Percentiles rank a stretch among this genome's conserved stretches.
phyloP scores from a whole-genome alignment of 2,797 vertebrate genomes.

The Arremon aurantiirostris region DNA sequence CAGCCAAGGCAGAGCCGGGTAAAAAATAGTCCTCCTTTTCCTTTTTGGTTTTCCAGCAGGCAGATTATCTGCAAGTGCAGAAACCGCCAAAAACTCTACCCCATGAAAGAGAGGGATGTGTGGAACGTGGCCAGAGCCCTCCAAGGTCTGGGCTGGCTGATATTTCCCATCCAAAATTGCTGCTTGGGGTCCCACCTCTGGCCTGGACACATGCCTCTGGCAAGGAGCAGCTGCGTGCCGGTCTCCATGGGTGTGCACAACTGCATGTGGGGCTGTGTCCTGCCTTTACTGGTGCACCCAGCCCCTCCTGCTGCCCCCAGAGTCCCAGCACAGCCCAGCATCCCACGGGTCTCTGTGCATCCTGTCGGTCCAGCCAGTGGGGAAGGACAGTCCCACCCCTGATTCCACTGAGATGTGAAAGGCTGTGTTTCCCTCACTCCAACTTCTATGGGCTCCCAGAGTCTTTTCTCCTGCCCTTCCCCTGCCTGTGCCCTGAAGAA shows the following conservation, averaged over 20 bases:
- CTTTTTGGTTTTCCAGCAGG: background rate
- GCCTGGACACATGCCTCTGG: background rate
- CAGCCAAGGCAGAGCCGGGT: background rate
- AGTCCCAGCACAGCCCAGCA: accelerated
- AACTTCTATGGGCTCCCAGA: background rate
- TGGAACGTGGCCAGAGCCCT: background rate
- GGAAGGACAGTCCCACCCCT: background rate
- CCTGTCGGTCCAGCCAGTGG: accelerated
- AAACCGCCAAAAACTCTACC: background rate
- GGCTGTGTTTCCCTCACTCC: background rate
- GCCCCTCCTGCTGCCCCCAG: background rate
- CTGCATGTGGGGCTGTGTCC: accelerated
- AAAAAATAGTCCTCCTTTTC: background rate
- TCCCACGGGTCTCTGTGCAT: background rate
- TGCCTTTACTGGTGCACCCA: background rate
- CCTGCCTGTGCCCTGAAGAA: background rate
- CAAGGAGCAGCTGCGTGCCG: accelerated
- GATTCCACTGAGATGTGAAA: background rate
- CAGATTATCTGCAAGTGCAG: background rate
- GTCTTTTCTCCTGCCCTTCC: background rate
- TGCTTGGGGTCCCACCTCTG: background rate
- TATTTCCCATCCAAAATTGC: background rate
- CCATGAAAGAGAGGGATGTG: accelerated
- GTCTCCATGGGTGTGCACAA: background rate
- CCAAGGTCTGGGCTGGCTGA: background rate